Evolutionary conservation across 37 sponge, comb jelly and placozoan species (phyloP), one percentile per base, ranked within the genome.

Genomic region (Crambe crambe): DNA sequence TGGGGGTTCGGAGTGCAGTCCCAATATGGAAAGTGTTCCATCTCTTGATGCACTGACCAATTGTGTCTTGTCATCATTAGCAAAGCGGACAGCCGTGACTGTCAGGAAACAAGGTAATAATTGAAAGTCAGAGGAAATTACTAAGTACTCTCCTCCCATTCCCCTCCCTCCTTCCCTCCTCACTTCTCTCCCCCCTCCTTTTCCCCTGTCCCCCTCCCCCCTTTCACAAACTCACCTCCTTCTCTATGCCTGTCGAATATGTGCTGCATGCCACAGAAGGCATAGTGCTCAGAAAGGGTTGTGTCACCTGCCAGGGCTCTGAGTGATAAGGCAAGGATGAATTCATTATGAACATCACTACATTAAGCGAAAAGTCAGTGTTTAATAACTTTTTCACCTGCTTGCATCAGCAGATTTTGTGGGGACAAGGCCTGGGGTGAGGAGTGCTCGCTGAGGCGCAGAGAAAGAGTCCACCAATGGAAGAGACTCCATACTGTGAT

Each of bases 231-330:
- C 85, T 68, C 47, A 89, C 93, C 79, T 64, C 89, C 80, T 22
- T 62, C 87, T 59, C n/a, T 74, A 51, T 95, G 96, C 35, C 79
- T 77, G 66, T 89, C 93, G 83, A 95, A 95, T 47, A 95, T 86
- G 44, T 95, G 89, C 17, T 95, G 81, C 93, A 95, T 92, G 2
- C 93, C 90, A 86, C 86, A 80, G 82, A 95, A 95, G 30, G 79
- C 87, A 70, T 95, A 95, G 72, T 92, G 79, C 77, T 95, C 93
- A 29, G 80, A 56, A 5, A 95, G 62, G 2, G 72, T 86, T 0
- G 74, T 64, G 36, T 92, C 83, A 21, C 96, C 96, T 9, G 90
- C 94, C 87, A 95, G 81, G 17, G 89, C 90, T 26, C 95, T 94
- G 67, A 12, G 51, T 6, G n/a, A n/a, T n/a, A n/a, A n/a, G n/a